Evolutionary conservation across 2,797 vertebrate species (phyloP), one percentile per base, ranked within the genome.

Genomic region (Sandelia bainsii): DNA sequence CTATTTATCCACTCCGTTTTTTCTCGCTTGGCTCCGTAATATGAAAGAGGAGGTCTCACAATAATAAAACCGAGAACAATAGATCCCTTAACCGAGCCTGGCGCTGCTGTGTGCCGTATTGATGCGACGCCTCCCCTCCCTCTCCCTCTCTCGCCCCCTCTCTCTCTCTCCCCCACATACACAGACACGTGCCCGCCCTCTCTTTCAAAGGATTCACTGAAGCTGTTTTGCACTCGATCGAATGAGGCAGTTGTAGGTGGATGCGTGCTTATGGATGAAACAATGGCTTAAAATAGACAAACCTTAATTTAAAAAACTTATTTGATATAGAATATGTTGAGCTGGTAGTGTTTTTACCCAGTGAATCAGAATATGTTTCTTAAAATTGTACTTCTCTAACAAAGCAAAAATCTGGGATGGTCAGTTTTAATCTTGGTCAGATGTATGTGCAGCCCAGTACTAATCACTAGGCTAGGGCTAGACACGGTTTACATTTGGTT

Each of bases 1-100:
- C 48, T 61, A 79, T 75, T 50, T 32, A 6, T 37, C 64, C 39
- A 56, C 63, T 54, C 44, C 17, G 53, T 22, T 29, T 66, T 73
- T 62, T 68, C 62, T 75, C 60, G 65, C 53, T 29, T 52, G 46
- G 72, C 69, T 69, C 45, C 79, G 79, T 56, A 85, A 89, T 84
- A 49, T 92, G 73, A 69, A 85, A 88, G 86, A 87, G 57, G 39
- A 76, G 77, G 60, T 90, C 75, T 83, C 75, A 72, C 77, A 88
- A 88, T 89, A 89, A 93, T 92, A 91, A 91, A 83, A 85, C 85
- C n/a, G 90, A 94, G 95, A 98, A 98, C 97, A 99, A 99, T 97
- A 96, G 95, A 94, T 88, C 86, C 79, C 85, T 86, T 52, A 84
- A 91, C 91, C 80, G 79, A 67, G 88, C 86, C 90, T 79, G 83